Percentiles rank a stretch among this genome's conserved stretches.
phyloP scores from a whole-genome alignment of 2,797 vertebrate species.

The Coilia nasus region DNA sequence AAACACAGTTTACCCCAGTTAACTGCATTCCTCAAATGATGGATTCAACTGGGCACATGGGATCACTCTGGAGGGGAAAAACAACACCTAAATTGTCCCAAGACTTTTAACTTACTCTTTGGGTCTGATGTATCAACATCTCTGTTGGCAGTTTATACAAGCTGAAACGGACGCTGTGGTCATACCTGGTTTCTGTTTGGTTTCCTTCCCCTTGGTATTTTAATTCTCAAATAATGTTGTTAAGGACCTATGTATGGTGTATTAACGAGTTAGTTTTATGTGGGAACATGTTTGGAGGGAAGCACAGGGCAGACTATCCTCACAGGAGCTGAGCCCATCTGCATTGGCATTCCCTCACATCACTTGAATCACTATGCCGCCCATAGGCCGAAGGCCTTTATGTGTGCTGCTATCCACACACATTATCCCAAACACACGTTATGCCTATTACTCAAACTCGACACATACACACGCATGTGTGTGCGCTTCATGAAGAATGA shows the following conservation, averaged over 20 bases:
- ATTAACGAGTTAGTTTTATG: background rate
- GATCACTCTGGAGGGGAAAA: background rate
- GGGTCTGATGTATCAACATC: background rate
- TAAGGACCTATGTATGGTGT: background rate
- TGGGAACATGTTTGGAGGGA: background rate
- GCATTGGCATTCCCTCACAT: background rate
- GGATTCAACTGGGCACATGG: background rate
- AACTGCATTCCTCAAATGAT: background rate
- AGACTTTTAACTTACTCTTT: background rate
- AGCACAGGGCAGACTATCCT: background rate
- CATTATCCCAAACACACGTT: background rate
- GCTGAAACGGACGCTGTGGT: background rate
- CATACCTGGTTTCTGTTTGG: background rate
- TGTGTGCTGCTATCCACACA: conserved; percentile 14
- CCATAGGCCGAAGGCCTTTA: conserved; percentile 5
- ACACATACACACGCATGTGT: background rate
- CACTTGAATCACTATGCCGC: background rate
- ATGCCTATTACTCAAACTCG: background rate
- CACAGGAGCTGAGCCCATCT: background rate
- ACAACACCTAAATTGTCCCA: background rate
- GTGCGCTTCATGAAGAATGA: background rate
- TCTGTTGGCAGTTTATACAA: background rate
- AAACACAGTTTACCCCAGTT: background rate
- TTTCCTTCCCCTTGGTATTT: background rate
- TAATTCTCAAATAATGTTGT: background rate